A percentile compares a stretch with the other conserved stretches of the same genome.
Evolutionary conservation across 2,113 vertebrate genomes (phyloP).

Genomic region (Marmota monax): DNA sequence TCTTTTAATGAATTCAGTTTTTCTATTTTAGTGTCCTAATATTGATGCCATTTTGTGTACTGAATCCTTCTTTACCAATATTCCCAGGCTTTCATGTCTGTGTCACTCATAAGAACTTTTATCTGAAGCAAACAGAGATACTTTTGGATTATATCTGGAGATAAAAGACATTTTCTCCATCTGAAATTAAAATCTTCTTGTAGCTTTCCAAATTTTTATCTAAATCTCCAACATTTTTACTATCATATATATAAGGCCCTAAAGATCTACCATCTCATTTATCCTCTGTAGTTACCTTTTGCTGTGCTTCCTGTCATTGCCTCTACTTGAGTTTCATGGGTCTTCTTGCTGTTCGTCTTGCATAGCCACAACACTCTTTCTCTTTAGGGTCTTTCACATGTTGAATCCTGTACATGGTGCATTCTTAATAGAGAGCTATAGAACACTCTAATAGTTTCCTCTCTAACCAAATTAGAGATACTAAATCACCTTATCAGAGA

Average conservation of each 20-base stretch:
- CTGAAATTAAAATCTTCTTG: background rate
- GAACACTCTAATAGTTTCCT: background rate
- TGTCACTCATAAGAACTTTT: background rate
- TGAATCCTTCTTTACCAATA: background rate
- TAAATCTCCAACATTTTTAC: background rate
- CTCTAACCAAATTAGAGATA: background rate
- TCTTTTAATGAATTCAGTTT: background rate
- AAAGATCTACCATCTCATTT: background rate
- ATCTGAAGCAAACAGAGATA: background rate
- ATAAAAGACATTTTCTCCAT: background rate
- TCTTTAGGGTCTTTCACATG: background rate
- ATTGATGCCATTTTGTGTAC: background rate
- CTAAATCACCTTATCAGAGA: background rate
- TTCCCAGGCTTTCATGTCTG: background rate
- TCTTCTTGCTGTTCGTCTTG: background rate
- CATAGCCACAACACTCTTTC: background rate
- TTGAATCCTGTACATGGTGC: too few species aligned
- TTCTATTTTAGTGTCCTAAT: background rate
- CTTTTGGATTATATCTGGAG: background rate
- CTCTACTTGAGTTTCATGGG: background rate
- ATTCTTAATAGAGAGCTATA: background rate
- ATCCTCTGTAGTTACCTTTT: background rate
- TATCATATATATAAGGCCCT: background rate
- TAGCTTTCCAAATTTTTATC: background rate
- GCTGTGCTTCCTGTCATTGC: too few species aligned